A percentile compares a stretch with the other conserved stretches of the same genome.
Conservation (phyloP, 1,140 invertebrate genomes). For the Propsilocerus akamusi region DNA sequence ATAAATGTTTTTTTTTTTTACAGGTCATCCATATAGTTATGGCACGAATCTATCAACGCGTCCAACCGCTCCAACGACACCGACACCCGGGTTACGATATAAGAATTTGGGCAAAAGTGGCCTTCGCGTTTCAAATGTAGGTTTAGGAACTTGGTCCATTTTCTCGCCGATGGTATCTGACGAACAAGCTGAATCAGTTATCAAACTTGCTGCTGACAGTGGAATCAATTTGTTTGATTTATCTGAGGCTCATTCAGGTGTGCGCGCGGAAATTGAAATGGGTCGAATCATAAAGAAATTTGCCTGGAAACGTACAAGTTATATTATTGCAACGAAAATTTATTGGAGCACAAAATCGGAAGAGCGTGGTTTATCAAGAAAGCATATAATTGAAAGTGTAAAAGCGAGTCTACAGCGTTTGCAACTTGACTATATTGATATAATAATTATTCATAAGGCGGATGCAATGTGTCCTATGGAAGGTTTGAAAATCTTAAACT, state of each 20-base stretch:
- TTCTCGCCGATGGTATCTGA: constrained; percentile 59
- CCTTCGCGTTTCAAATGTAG: constrained; percentile 77
- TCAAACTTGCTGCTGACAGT: constrained; percentile 84
- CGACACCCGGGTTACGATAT: constrained; percentile 48
- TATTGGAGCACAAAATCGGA: constrained; percentile 95
- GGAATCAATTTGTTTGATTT: constrained; percentile 94
- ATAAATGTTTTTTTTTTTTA: background rate
- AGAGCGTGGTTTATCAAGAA: constrained; percentile 81
- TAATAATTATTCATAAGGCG: constrained; percentile 87
- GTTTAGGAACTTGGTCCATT: constrained; percentile 80
- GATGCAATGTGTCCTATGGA: constrained; percentile 96
- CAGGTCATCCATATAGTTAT: constrained; percentile 2
- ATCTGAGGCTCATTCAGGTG: constrained; percentile 80
- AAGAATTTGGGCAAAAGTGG: constrained; percentile 87
- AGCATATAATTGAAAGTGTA: constrained; percentile 89
- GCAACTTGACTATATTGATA: constrained; percentile 87
- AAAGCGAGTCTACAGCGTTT: constrained; percentile 71
- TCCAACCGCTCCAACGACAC: background rate
- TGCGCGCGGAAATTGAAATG: constrained; percentile 69
- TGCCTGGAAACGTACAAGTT: constrained; percentile 76
- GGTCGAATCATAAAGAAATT: constrained; percentile 80
- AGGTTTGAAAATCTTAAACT: constrained; percentile 37
- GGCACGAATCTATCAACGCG: background rate
- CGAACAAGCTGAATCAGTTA: constrained; percentile 76
- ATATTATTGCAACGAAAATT: constrained; percentile 87